phyloP scores from a whole-genome alignment of 1,140 invertebrate genomes.

The Rhynchophorus ferrugineus region DNA sequence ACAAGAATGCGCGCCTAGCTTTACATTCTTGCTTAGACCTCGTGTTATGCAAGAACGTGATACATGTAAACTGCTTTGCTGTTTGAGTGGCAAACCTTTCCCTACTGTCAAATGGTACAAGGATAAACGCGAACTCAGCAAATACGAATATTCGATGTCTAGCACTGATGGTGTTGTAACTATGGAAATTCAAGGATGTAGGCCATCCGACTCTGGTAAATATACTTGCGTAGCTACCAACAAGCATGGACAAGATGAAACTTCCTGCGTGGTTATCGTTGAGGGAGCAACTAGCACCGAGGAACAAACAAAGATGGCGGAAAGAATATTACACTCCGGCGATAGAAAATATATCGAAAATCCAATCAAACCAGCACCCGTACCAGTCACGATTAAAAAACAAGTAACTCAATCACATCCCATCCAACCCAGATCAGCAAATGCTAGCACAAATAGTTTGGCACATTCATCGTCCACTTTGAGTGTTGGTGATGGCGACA shows the following conservation, averaged over 20 bases:
- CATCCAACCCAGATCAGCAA: conserved; percentile 26
- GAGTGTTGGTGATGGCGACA: conserved; percentile 37
- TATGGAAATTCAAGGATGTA: conserved; percentile 92
- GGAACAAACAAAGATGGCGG: conserved; percentile 71
- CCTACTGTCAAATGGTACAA: conserved; percentile 92
- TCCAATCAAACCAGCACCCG: conserved; percentile 66
- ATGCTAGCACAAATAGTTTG: conserved; percentile 31
- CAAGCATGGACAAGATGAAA: conserved; percentile 87
- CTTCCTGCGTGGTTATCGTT: conserved; percentile 91
- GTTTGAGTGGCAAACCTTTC: conserved; percentile 86
- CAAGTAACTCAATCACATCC: conserved; percentile 32
- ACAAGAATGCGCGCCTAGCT: conserved; percentile 82
- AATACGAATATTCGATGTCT: conserved; percentile 83
- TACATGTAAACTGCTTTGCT: conserved; percentile 95
- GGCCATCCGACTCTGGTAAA: conserved; percentile 90
- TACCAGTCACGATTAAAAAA: conserved; percentile 59
- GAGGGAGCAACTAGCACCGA: conserved; percentile 80
- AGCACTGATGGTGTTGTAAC: conserved; percentile 90
- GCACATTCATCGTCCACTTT: conserved; percentile 35
- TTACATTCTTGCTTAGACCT: conserved; percentile 94
- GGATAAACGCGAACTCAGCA: conserved; percentile 82
- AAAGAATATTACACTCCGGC: conserved; percentile 80
- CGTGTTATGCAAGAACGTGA: conserved; percentile 94
- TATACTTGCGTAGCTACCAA: conserved; percentile 92
- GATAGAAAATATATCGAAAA: conserved; percentile 78